A percentile compares a stretch with the other conserved stretches of the same genome.
Conservation (phyloP, 2,113 vertebrate species). For the Cinclus mexicanus region DNA sequence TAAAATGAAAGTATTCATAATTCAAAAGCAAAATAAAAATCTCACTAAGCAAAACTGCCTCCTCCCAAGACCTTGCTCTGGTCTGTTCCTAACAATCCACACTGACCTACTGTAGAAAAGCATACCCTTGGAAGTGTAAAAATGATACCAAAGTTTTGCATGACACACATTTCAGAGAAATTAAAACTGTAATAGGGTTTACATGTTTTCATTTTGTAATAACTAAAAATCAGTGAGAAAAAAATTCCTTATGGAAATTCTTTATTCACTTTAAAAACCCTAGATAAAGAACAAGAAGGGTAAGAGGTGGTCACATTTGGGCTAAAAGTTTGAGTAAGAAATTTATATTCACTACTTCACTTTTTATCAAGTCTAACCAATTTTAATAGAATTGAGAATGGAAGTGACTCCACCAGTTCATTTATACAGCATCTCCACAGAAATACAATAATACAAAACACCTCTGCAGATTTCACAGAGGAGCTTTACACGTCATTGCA, state of each 20-base stretch:
- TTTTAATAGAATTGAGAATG: constrained; percentile 29
- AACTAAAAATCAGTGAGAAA: background rate
- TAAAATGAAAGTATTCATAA: background rate
- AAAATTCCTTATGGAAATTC: background rate
- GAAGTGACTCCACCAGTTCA: constrained; percentile 3
- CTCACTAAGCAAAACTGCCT: background rate
- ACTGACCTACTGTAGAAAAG: background rate
- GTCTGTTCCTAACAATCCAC: background rate
- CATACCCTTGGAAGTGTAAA: background rate
- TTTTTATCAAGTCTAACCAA: constrained; percentile 24
- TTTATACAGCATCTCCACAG: background rate
- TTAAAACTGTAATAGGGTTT: background rate
- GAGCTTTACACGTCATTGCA: constrained; percentile 21
- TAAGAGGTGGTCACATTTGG: background rate
- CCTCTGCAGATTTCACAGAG: constrained; percentile 31
- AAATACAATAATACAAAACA: constrained; percentile 46
- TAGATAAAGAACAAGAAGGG: background rate
- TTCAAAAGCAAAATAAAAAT: background rate
- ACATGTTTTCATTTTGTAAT: background rate
- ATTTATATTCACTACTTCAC: constrained; percentile 21
- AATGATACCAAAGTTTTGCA: background rate
- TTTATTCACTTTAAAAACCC: background rate
- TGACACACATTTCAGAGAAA: background rate
- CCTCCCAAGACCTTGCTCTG: background rate
- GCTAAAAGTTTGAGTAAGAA: background rate